phyloP scores from a whole-genome alignment of 1,140 invertebrate genomes.

The Nasonia longicornis region DNA sequence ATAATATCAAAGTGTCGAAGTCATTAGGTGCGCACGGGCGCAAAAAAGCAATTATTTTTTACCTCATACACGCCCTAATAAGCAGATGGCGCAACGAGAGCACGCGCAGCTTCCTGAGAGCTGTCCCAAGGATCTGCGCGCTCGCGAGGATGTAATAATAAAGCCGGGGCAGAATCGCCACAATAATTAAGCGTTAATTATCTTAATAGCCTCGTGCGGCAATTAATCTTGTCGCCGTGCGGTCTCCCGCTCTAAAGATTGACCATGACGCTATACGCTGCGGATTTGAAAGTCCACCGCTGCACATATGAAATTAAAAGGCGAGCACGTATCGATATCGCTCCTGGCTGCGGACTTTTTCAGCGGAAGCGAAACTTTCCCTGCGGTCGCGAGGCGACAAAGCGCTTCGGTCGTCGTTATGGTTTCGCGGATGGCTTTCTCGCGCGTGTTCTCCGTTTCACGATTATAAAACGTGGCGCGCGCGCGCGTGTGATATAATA shows the following conservation, averaged over 20 bases:
- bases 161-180: background rate
- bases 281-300: conserved; percentile 57
- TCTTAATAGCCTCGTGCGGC: background rate
- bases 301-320: background rate
- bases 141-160: conserved; percentile 16
- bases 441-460: background rate
- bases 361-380: conserved; percentile 57
- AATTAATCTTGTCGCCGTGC: conserved; percentile 25
- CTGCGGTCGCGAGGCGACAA: conserved; percentile 7
- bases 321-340: too few species aligned
- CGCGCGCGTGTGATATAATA: background rate
- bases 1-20: background rate
- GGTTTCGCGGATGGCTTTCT: background rate
- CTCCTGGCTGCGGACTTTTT: conserved; percentile 33
- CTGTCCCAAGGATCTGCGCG: background rate
- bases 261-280: conserved; percentile 54
- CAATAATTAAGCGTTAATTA: conserved; percentile 27
- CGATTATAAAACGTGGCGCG: background rate
- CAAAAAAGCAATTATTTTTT: conserved; percentile 21
- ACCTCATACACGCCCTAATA: conserved; percentile 22
- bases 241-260: conserved; percentile 50
- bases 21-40: background rate
- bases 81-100: conserved; percentile 23
- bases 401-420: conserved; percentile 1
- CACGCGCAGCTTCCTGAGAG: conserved; percentile 17